Conservation (phyloP, 1,140 invertebrate species). For the Tachypleus tridentatus region DNA sequence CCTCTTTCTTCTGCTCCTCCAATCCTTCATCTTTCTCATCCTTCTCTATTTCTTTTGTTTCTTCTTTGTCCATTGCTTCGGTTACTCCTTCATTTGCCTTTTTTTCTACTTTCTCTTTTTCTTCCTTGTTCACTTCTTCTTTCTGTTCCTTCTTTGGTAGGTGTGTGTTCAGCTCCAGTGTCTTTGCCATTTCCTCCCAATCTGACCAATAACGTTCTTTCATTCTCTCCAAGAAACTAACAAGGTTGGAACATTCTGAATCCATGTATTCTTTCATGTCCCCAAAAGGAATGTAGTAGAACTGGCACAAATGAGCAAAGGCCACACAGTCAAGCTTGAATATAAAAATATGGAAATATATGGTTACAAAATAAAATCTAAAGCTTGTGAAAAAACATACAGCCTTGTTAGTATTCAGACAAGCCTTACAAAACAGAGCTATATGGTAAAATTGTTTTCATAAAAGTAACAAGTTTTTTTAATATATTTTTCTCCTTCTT, state of each 20-base stretch:
- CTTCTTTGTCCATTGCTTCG: background rate
- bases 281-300: slow-evolving; percentile 24
- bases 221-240: slow-evolving; percentile 27
- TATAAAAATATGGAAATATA: too few relatives aligned
- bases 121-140: slow-evolving; percentile 44
- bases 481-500: background rate
- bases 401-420: too few relatives aligned
- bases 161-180: slow-evolving; percentile 65
- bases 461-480: too few relatives aligned
- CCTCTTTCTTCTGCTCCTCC: too few relatives aligned
- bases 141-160: slow-evolving; percentile 66
- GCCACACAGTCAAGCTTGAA: slow-evolving; percentile 25
- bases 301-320: slow-evolving; percentile 25
- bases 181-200: slow-evolving; percentile 76
- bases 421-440: too few relatives aligned
- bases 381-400: background rate
- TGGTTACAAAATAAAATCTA: too few relatives aligned
- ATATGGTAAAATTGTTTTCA: too few relatives aligned
- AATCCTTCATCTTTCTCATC: too few relatives aligned
- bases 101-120: slow-evolving; percentile 36
- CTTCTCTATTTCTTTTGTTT: too few relatives aligned
- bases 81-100: slow-evolving; percentile 36
- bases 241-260: slow-evolving; percentile 27
- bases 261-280: slow-evolving; percentile 24
- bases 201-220: slow-evolving; percentile 58